Evolutionary conservation across 2,888 invertebrate genomes (phyloP), one percentile per base, ranked within the genome.

Genomic region (Geotrupes spiniger): DNA sequence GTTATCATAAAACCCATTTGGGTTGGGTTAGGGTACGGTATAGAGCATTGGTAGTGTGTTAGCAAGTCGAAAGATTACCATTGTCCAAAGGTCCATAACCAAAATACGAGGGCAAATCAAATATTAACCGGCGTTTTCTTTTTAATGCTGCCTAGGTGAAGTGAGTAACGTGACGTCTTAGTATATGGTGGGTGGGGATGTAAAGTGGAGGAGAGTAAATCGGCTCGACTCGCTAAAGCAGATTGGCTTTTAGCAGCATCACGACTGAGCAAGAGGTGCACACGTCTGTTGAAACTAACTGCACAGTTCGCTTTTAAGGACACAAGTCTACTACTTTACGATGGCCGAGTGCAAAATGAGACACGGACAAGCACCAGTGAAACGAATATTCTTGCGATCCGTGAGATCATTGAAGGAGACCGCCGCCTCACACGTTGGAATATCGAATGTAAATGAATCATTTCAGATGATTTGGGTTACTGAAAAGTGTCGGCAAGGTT

Each of bases 401-500:
- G 31, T n/a, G 4, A 29, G 4, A n/a, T 29, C 3, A n/a, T 29
- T n/a, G 8, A 29, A 12, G 31, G 12, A 11, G 31, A 29, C 8
- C 31, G 31, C 12, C 31, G 12, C 31, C 31, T 29, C 31, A 11
- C 10, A 29, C 10, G 31, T 29, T n/a, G 31, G 31, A 29, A 29
- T 29, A 29, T 11, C 9, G 9, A 38, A 2, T 9, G 16, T 2
- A 38, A 38, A 10, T 17, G 4, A 38, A 38, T 9, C 38, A 38
- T 38, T 38, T 17, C 38, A 9, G 16, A 38, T n/a, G 21, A 21
- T 38, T 21, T 14, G 16, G 16, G 6, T 38, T 38, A 21, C 21
- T 21, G 38, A 17, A 38, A 38, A 29, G n/a, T 41, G 27, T 41
- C 41, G 15, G 28, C n/a, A 41, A 28, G 41, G 3, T 39, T 16